Percentiles rank a stretch among this genome's conserved stretches.
Conservation (phyloP, 2,797 vertebrate species). For the Lates japonicus region DNA sequence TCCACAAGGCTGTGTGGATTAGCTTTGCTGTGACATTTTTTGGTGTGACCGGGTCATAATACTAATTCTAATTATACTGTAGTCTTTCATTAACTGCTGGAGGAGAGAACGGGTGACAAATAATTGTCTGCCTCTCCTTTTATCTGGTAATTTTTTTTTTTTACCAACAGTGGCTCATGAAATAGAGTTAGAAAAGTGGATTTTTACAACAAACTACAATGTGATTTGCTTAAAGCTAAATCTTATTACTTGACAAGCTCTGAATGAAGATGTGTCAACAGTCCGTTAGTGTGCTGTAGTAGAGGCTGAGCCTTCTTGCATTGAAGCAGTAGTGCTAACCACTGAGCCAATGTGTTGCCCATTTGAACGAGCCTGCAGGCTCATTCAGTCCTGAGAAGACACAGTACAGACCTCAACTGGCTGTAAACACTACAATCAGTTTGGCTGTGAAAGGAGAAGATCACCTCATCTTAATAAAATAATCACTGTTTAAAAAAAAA, state of each 20-base stretch:
- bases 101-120: background rate
- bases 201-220: background rate
- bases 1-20: too few relatives aligned
- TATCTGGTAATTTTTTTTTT: background rate
- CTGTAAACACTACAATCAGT: background rate
- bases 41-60: background rate
- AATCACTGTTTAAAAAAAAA: background rate
- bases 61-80: background rate
- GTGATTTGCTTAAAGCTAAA: background rate
- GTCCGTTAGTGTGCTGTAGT: too few relatives aligned
- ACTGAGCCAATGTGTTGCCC: background rate
- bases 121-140: background rate
- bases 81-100: background rate
- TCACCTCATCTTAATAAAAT: background rate
- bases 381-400: too few relatives aligned
- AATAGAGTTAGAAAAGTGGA: background rate
- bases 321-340: background rate
- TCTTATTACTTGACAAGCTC: too few relatives aligned
- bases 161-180: background rate
- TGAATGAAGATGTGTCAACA: too few relatives aligned
- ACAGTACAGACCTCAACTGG: background rate
- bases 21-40: background rate
- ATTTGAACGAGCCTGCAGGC: background rate
- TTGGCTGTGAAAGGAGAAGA: background rate
- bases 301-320: background rate